Base-by-base conservation (phyloP, 2,888 invertebrate species). In the Zonitis immaculata region DNA sequence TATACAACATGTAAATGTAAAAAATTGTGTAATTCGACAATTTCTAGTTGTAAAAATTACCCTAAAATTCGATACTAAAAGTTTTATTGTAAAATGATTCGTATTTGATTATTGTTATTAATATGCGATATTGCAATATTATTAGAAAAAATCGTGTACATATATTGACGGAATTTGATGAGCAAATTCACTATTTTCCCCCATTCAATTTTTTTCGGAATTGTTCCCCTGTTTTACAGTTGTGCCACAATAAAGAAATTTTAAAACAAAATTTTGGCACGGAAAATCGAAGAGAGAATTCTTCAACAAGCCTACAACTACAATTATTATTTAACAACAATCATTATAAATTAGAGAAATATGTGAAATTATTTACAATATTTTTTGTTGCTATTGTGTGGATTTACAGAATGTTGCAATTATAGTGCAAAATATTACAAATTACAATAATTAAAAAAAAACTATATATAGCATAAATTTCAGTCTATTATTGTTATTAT, bases 401-500 rank as follows among this genome's bases (percentile, higher is more conserved):
- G n/a, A n/a, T n/a, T n/a, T n/a, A n/a, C n/a, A n/a, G n/a, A n/a
- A n/a, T n/a, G n/a, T n/a, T n/a, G n/a, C n/a, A n/a, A n/a, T n/a
- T n/a, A n/a, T n/a, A n/a, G n/a, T n/a, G n/a, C n/a, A n/a, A n/a
- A n/a, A 11, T n/a, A 27, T 14, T 32, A 32, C 1, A 32, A 14
- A 32, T 14, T 6, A 6, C n/a, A n/a, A n/a, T n/a, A n/a, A n/a
- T n/a, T n/a, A n/a, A n/a, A n/a, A n/a, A n/a, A n/a, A n/a, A n/a
- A n/a, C n/a, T n/a, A n/a, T n/a, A n/a, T n/a, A n/a, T n/a, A n/a
- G n/a, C n/a, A n/a, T n/a, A n/a, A n/a, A n/a, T n/a, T 14, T 32
- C 54, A 54, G 55, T 62, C 56, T 58, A 58, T 63, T 63, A 57
- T 57, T 32, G 42, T 49, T n/a, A 9, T n/a, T n/a, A 8, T 26